These are phyloP conservation scores for Agriopis aurantiaria DNA, from an alignment of 2,888 invertebrate species.

Conservation along the genomic window DNA sequence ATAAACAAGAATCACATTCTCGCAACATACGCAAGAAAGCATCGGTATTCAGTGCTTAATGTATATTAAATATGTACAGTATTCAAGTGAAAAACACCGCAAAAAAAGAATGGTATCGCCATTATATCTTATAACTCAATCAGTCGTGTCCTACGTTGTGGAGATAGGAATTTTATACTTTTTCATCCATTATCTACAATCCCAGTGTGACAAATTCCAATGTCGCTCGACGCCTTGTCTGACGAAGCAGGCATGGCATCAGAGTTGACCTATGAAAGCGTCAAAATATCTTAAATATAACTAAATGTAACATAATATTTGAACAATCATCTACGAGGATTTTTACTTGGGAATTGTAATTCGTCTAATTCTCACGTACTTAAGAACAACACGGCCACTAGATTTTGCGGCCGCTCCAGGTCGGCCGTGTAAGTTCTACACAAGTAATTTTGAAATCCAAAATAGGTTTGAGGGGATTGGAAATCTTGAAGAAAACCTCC, in stretches of 20 bases:
- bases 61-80: conserved; percentile 79
- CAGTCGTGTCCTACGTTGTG: conserved; percentile 64
- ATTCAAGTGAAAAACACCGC: conserved; percentile 80
- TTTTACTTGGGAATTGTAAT: too few relatives aligned
- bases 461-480: too few relatives aligned
- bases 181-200: conserved; percentile 75
- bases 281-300: neutral
- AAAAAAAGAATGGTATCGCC: conserved; percentile 81
- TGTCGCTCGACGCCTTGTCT: conserved; percentile 43
- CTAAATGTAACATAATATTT: too few relatives aligned
- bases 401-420: too few relatives aligned
- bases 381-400: too few relatives aligned
- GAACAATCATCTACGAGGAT: neutral
- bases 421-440: too few relatives aligned
- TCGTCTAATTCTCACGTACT: too few relatives aligned
- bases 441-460: too few relatives aligned
- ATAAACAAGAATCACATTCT: conserved; percentile 81
- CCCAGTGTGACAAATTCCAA: conserved; percentile 56
- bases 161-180: conserved; percentile 81
- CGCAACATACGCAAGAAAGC: conserved; percentile 69
- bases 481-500: too few relatives aligned
- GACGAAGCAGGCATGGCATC: conserved; percentile 37
- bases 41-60: conserved; percentile 73
- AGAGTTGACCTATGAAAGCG: conserved; percentile 7
- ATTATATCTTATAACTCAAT: conserved; percentile 86